Evolutionary conservation across 92 coral and sea anemone species (phyloP), one percentile per base, ranked within the genome.

Genomic region (Palythoa grandis): DNA sequence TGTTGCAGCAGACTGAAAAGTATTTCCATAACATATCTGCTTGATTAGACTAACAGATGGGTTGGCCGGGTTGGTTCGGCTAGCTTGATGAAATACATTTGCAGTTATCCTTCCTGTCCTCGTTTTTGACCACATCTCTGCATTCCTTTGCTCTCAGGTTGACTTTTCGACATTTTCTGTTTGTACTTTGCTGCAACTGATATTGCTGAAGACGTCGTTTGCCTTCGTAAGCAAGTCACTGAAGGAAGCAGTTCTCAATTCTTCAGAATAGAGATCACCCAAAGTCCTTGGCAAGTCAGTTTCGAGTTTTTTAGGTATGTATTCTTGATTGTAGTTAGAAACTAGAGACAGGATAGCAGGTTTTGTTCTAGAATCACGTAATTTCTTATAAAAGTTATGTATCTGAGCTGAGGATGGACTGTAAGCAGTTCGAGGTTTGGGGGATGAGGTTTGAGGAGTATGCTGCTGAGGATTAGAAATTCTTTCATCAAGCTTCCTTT

Each of bases 101-200:
- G 93, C 91, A 70, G 92, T 90, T 13, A 90, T 73, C 74, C 90
- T 77, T 23, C 92, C 92, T 2, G 73, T 83, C 69, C 92, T 90
- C 88, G 72, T 79, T 38, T 82, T 22, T 61, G 82, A 87, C 92
- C 87, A 87, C 16, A 87, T 50, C 23, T 84, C 11, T 17, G 91
- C 79, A 20, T 79, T 87, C 16, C 84, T 82, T 48, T 90, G 92
- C 43, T 76, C 22, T 66, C 83, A 73, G 52, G 92, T 87, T 29
- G 83, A 74, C 43, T 73, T 85, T 61, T 88, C 85, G 70, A 88
- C 67, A 4, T 20, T 11, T 17, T 69, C 76, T 84, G 85, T 76
- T 74, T 89, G 89, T 50, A 76, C 16, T 25, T n/a, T 39, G 14
- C 70, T 84, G 47, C 63, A n/a, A 43, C 48, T 52, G 10, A 89